Evolutionary conservation across 2,797 vertebrate genomes (phyloP), one percentile per base, ranked within the genome.

Genomic region (Onychomys arenicola): DNA sequence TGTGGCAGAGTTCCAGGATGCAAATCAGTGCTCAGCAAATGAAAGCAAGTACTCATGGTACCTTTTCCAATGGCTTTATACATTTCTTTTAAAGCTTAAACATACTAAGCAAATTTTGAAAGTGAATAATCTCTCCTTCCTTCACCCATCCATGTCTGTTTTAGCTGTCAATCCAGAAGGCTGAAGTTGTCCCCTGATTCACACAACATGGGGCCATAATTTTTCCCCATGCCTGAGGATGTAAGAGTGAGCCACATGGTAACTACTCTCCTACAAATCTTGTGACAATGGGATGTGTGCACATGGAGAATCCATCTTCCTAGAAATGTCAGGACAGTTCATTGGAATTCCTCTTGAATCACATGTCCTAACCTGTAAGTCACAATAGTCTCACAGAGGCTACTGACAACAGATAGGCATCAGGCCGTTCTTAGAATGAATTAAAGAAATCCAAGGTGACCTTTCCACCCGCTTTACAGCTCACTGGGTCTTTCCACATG

Each of bases 331-430:
- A 86, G 29, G 27, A 16, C 21, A 29, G 37, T 37, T 89, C 75
- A 59, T 63, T 65, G 78, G 29, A 25, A 94, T 87, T 91, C 43
- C 40, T 67, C 69, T 84, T 78, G 40, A 46, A 19, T 81, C 61
- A 14, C 34, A 21, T 88, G 34, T 85, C 37, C 46, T 85, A 87
- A 76, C 34, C 81, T 71, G 4, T 84, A 93, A 95, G 83, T 96
- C 59, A 89, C 4, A 83, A 29, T 40, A 65, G 49, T 10, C 0
- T 37, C 81, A 69, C 52, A 92, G 43, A 81, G 17, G 32, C 78
- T 27, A 16, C 34, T 61, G 40, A 32, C 63, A 43, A 40, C 5
- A 21, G 40, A 49, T 19, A 76, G 7, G 6, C 55, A 7, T 57
- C n/a, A 82, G 63, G 69, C 13, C n/a, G 43, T 40, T 90, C 40